Evolutionary conservation across 2,888 invertebrate species (phyloP).

Genomic region (Pinctada fucata): DNA sequence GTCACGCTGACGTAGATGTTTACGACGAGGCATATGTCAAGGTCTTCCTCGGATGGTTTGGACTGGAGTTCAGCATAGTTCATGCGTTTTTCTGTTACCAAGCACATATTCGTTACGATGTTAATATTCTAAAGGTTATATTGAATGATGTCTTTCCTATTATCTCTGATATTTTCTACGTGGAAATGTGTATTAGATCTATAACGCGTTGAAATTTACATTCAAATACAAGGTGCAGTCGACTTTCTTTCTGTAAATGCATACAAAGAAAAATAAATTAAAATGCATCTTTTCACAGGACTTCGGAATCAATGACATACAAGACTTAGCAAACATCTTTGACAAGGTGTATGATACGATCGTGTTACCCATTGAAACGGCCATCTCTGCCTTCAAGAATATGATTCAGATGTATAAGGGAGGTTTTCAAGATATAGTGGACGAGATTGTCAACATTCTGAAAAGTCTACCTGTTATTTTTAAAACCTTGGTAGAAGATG

Average conservation of each 20-base stretch:
- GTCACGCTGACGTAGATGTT: slow-evolving; percentile 22
- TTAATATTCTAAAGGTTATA: slow-evolving; percentile 31
- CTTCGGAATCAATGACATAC: slow-evolving; percentile 52
- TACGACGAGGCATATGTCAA: slow-evolving; percentile 28
- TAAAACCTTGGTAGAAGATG: slow-evolving; percentile 12
- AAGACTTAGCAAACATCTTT: slow-evolving; percentile 49
- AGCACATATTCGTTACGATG: slow-evolving; percentile 27
- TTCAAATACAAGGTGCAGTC: too few relatives aligned
- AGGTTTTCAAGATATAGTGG: slow-evolving; percentile 26
- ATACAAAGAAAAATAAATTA: too few relatives aligned
- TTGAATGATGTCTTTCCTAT: too few relatives aligned
- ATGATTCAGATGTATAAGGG: slow-evolving; percentile 43
- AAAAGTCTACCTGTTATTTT: slow-evolving; percentile 34
- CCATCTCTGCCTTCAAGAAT: slow-evolving; percentile 40
- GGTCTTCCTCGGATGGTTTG: slow-evolving; percentile 18
- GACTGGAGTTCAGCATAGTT: slow-evolving; percentile 5
- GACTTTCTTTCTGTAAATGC: too few relatives aligned
- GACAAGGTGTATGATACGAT: slow-evolving; percentile 51
- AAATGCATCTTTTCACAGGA: slow-evolving; percentile 42
- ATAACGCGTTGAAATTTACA: too few relatives aligned
- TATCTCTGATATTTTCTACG: too few relatives aligned
- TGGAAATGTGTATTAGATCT: too few relatives aligned
- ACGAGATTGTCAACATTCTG: slow-evolving; percentile 23
- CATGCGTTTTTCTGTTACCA: slow-evolving; percentile 24
- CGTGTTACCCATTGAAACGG: slow-evolving; percentile 46